These are phyloP conservation scores for Agriopis leucophaearia DNA, from an alignment of 2,888 invertebrate genomes.

Conservation along the genomic window DNA sequence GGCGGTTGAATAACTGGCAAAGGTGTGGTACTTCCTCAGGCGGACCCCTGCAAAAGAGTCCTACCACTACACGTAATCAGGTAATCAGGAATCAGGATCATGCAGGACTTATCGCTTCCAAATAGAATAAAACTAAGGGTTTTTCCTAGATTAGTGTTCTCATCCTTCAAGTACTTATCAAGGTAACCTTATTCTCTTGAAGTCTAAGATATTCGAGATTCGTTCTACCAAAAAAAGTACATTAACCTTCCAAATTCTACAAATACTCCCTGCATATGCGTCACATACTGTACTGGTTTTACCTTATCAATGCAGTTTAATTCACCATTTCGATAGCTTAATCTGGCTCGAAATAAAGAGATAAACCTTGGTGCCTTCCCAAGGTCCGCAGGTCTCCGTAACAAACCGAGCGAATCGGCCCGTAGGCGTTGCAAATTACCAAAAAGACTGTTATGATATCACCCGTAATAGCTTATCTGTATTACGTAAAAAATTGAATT, in stretches of 20 bases:
- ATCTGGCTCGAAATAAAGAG: conserved; percentile 19
- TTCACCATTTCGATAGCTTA: conserved; percentile 14
- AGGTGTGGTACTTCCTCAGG: too few relatives aligned
- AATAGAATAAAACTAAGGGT: too few relatives aligned
- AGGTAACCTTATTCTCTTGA: background rate
- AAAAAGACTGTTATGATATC: conserved; percentile 4
- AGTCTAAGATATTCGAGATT: background rate
- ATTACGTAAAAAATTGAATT: conserved; percentile 6
- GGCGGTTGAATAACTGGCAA: too few relatives aligned
- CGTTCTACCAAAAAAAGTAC: background rate
- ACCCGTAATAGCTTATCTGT: conserved; percentile 4
- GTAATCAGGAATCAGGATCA: too few relatives aligned
- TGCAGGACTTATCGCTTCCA: too few relatives aligned
- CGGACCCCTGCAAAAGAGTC: too few relatives aligned
- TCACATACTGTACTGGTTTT: conserved; percentile 9
- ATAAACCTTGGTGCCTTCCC: conserved; percentile 23
- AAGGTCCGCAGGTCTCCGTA: conserved; percentile 11
- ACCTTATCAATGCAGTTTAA: conserved; percentile 19
- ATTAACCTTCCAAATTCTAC: conserved; percentile 1
- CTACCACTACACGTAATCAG: too few relatives aligned
- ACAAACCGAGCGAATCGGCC: background rate
- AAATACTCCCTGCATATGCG: background rate
- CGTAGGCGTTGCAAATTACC: conserved; percentile 15
- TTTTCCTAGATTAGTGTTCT: too few relatives aligned
- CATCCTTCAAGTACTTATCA: background rate